Base-by-base conservation (phyloP, 2,888 invertebrate species). In the Coelinius sp. region DNA sequence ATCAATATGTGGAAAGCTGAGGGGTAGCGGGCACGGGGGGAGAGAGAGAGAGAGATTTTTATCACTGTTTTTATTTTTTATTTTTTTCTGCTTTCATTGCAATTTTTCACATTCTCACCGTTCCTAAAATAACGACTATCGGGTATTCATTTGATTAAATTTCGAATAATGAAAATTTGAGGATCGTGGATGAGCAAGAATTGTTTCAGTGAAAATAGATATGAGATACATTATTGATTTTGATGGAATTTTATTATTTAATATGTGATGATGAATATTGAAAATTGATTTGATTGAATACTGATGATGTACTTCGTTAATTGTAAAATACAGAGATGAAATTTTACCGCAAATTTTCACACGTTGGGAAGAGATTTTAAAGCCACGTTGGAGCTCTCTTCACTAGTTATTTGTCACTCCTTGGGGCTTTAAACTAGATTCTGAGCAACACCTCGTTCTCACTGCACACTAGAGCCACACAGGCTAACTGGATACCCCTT, bases 381-480 rank as follows among this genome's bases (percentile, higher is more conserved):
- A 14, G 63, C 17, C 4, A 35, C 35, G 12, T 44, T 25, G 46
- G 53, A 53, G 25, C 22, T 53, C n/a, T 44, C 22, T 35, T 52
- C 46, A 35, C n/a, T 14, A 35, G 53, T 12, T 52, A 53, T 52
- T 27, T 52, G 52, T 52, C n/a, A 35, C 38, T 46, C 53, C 53
- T n/a, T 25, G 52, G 52, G 41, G 20, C 25, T 69, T 62, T 31
- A 27, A 70, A 69, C 67, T 49, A 64, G 56, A 76, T 75, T 75
- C 67, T 35, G 59, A 59, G 31, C 59, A 35, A 35, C 59, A 56
- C 56, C 56, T 56, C 56, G 56, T 56, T 56, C 14, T n/a, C 56
- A 56, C 63, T 31, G 68, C 52, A 56, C 59, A 14, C 46, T 1
- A 20, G 46, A 35, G 17, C 10, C 35, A 35, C 35, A 35, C 17